phyloP scores from a whole-genome alignment of 2,797 vertebrate genomes.

The Phrynocephalus forsythii region DNA sequence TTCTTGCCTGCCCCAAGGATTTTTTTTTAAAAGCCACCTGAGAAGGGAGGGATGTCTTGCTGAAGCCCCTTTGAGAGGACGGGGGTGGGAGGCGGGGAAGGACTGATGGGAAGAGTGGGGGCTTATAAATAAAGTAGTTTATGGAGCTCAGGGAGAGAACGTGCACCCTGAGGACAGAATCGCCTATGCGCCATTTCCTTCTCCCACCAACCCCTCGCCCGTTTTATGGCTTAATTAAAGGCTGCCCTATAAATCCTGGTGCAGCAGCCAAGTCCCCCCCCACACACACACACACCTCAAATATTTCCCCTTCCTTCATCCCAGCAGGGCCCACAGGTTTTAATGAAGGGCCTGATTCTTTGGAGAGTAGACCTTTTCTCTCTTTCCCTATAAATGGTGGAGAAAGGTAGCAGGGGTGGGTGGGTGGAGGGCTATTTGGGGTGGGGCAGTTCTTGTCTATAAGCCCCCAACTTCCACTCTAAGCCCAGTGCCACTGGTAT shows the following conservation, averaged over 20 bases:
- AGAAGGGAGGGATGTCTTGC: neutral
- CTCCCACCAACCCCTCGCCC: conserved; percentile 41
- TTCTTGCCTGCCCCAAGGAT: neutral
- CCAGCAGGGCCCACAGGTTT: conserved; percentile 29
- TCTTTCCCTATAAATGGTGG: conserved; percentile 10
- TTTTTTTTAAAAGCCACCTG: conserved; percentile 29
- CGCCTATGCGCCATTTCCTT: conserved; percentile 39
- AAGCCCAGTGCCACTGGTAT: neutral
- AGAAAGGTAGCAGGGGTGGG: neutral
- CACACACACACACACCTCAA: neutral
- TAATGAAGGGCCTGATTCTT: conserved; percentile 65
- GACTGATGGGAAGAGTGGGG: neutral
- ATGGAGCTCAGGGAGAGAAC: conserved; percentile 39
- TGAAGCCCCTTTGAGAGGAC: neutral
- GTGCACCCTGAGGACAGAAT: conserved; percentile 44
- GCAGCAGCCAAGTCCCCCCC: neutral
- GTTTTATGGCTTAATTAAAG: conserved; percentile 59
- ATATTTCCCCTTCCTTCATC: neutral
- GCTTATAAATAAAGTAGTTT: conserved; percentile 50
- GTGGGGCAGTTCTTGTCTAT: neutral
- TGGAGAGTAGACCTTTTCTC: conserved; percentile 61
- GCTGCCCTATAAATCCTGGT: conserved; percentile 49
- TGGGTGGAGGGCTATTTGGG: too few species aligned
- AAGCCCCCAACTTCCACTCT: neutral
- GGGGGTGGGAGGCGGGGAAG: neutral